Evolutionary conservation across 2,888 invertebrate species (phyloP), one percentile per base, ranked within the genome.

Genomic region (Colletes collaris): DNA sequence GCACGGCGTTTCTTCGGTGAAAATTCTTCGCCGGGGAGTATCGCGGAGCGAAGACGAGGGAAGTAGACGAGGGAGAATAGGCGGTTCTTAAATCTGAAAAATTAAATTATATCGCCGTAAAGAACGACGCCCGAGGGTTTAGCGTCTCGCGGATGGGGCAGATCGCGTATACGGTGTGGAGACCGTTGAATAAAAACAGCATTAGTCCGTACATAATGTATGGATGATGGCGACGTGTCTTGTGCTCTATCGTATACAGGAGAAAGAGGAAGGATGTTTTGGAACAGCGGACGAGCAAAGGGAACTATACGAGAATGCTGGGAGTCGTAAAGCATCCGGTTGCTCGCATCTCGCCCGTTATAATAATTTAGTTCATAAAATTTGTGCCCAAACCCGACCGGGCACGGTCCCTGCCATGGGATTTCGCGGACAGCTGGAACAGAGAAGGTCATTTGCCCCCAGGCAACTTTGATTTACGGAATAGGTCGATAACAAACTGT

Each of bases 31-130:
- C 80, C 80, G 59, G 74, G 59, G 81, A 78, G 74, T 16, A 84
- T 71, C 72, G 65, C 52, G 74, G 49, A 55, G 67, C 69, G 81
- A 73, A 76, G 79, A 82, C 78, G 44, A 46, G 44, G 44, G 44
- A 46, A 46, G 74, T 44, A 69, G 73, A 70, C 69, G 84, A 67
- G 76, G 81, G 74, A 79, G 82, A 79, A 77, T 78, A 74, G 81
- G 82, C 73, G 82, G 88, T 90, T 88, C 90, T 92, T 92, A 92
- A 92, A 92, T 92, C 92, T 92, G 92, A 92, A 92, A 92, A 92
- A 92, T 92, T 92, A 92, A 92, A 92, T 92, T 92, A 92, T 91
- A 92, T 91, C 89, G 89, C 89, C 91, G 90, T 92, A 92, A 92
- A 92, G 90, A 89, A 90, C 87, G 88, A 87, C 86, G 86, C 85